Base-by-base conservation (phyloP, 2,113 vertebrate genomes). In the Coracopsis vasa region DNA sequence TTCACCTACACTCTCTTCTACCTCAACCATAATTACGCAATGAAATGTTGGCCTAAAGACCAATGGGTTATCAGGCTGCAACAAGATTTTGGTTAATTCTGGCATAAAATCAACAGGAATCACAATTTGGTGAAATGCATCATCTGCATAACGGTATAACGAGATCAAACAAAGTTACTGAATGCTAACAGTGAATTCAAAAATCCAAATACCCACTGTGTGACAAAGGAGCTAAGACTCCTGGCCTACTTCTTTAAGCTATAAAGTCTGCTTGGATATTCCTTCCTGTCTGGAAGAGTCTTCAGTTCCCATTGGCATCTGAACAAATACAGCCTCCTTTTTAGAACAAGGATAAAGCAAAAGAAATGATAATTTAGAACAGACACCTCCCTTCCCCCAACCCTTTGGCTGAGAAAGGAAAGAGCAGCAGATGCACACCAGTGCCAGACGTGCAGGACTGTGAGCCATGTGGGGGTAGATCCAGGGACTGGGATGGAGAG, bases 11-110 rank as follows among this genome's bases (percentile, higher is more conserved):
- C 4, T 41, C 13, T 33, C n/a, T 60, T 64, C 66, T 25, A 14
- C n/a, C 29, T 80, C 62, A 64, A 25, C 3, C 0, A 5, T 42
- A 50, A 35, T 9, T 58, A 53, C 0, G 0, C 50, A 50, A 2
- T 6, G 19, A 83, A n/a, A 6, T 8, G 25, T 17, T 60, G 35
- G 14, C 50, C 39, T 75, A 35, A 81, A 54, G 47, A 28, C 50
- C 5, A 3, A 3, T 7, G 35, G 29, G 31, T 51, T 77, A 8
- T 8, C 8, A n/a, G 45, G 27, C 28, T 70, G 28, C 50, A 62
- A 28, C 37, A 29, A 75, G 19, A 31, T 88, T 48, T 73, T 54
- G 11, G 45, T 60, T 60, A 74, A 27, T 44, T 66, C 41, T 27
- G 29, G 33, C 28, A 64, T 33, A 60, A 86, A 84, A 66, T 3